phyloP scores from a whole-genome alignment of 2,797 vertebrate genomes.

The Muscicapa comitata region DNA sequence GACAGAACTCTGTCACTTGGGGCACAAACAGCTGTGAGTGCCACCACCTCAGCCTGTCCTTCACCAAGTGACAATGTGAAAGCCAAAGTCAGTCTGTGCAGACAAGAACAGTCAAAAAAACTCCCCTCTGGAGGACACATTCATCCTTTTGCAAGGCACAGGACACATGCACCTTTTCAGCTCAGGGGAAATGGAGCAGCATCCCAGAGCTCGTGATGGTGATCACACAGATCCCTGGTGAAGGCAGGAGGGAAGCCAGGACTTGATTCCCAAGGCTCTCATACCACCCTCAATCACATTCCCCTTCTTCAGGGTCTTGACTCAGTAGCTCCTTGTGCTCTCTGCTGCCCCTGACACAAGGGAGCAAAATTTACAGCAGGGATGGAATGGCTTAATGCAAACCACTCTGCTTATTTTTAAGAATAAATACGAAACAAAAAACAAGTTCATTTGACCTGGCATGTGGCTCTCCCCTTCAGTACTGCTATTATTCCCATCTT shows the following conservation, averaged over 20 bases:
- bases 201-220: background rate
- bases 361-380: background rate
- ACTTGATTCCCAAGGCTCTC: background rate
- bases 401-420: background rate
- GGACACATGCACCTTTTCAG: background rate
- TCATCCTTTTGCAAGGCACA: fast-evolving
- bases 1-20: background rate
- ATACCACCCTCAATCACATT: background rate
- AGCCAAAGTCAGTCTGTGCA: background rate
- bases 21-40: background rate
- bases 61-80: background rate
- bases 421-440: background rate
- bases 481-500: constrained; percentile 35
- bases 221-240: too few species aligned
- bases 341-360: background rate
- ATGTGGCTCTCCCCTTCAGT: background rate
- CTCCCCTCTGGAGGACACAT: background rate
- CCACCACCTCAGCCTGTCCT: background rate
- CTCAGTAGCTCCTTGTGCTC: fast-evolving
- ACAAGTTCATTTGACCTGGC: background rate
- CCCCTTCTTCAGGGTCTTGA: background rate
- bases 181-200: background rate
- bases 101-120: background rate
- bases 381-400: background rate
- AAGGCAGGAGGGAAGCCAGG: background rate